phyloP scores from a whole-genome alignment of 2,797 vertebrate genomes.

The Peromyscus eremicus region DNA sequence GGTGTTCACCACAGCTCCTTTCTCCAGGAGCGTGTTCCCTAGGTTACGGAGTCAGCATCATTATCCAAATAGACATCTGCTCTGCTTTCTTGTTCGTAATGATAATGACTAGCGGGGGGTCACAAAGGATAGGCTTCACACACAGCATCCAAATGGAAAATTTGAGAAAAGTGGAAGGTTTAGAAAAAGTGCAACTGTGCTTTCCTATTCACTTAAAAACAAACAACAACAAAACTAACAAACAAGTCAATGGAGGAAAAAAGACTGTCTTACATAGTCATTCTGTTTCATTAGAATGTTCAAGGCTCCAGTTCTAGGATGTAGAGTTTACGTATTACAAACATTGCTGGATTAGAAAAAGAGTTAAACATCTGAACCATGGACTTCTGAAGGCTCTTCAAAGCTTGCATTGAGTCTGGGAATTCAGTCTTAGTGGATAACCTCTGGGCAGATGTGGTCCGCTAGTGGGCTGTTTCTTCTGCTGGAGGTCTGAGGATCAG shows the following conservation, averaged over 20 bases:
- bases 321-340: conserved; percentile 11
- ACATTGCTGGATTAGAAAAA: background rate
- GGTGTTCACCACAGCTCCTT: background rate
- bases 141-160: conserved; percentile 74
- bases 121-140: conserved; percentile 64
- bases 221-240: background rate
- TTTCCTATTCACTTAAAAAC: conserved; percentile 39
- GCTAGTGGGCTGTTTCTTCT: background rate
- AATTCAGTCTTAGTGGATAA: background rate
- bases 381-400: conserved; percentile 6
- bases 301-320: background rate
- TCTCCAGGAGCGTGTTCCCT: conserved; percentile 59
- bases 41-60: conserved; percentile 68
- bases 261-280: background rate
- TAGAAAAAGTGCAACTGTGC: conserved; percentile 62
- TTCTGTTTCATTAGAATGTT: conserved; percentile 42
- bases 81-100: conserved; percentile 77
- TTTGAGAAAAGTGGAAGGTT: conserved; percentile 69
- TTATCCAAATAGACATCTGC: conserved; percentile 80
- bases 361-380: background rate
- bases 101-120: conserved; percentile 71
- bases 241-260: background rate
- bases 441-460: background rate
- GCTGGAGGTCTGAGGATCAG: background rate
- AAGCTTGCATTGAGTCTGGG: background rate